These are phyloP conservation scores for Lutraria lutraria DNA, from an alignment of 2,888 invertebrate genomes.

Conservation along the genomic window DNA sequence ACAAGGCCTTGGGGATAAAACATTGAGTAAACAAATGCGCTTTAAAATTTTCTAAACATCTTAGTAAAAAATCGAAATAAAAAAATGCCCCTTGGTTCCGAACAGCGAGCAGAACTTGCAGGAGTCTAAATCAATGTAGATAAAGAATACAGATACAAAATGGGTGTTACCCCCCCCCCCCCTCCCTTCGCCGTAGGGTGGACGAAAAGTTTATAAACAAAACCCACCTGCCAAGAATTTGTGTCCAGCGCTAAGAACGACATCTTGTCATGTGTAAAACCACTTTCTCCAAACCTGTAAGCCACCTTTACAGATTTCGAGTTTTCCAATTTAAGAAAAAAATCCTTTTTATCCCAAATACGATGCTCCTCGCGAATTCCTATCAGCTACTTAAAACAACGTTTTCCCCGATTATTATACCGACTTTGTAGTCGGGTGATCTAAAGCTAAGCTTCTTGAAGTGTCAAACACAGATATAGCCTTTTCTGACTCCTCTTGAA, in stretches of 20 bases:
- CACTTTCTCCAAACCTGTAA: constrained; percentile 49
- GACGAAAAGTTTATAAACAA: constrained; percentile 43
- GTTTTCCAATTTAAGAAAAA: constrained; percentile 32
- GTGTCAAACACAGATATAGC: constrained; percentile 52
- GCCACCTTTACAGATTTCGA: constrained; percentile 52
- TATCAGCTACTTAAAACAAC: constrained; percentile 27
- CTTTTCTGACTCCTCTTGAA: constrained; percentile 35
- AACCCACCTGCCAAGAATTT: constrained; percentile 83
- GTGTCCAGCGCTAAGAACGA: constrained; percentile 81
- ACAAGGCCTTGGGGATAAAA: constrained; percentile 32
- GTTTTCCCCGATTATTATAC: constrained; percentile 38
- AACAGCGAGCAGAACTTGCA: background rate
- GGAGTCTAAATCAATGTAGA: background rate
- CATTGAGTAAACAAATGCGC: constrained; percentile 31
- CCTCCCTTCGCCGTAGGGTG: constrained; percentile 32
- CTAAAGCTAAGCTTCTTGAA: constrained; percentile 39
- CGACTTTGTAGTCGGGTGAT: constrained; percentile 40
- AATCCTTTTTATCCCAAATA: constrained; percentile 24
- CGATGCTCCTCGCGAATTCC: constrained; percentile 31
- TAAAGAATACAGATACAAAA: background rate
- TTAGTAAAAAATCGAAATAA: constrained; percentile 42
- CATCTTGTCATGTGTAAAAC: constrained; percentile 71
- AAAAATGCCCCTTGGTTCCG: constrained; percentile 42
- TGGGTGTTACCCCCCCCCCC: constrained; percentile 19
- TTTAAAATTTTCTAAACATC: constrained; percentile 32